Evolutionary conservation across 64 coral and sea anemone species (phyloP), one percentile per base, ranked within the genome.

Genomic region (Porites australiensis): DNA sequence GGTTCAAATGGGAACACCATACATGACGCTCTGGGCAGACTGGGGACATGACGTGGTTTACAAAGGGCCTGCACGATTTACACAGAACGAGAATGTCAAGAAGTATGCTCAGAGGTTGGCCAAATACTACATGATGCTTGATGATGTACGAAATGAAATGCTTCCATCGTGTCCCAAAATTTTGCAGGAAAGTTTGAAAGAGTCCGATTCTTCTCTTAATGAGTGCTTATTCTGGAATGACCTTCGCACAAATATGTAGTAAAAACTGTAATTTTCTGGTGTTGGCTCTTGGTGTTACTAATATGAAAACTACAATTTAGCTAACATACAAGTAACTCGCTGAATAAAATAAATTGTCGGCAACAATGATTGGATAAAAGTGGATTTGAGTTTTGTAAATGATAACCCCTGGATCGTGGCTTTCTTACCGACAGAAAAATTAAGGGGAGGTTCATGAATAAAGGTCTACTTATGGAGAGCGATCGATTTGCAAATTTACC

Each of bases 1-100:
- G 49, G 77, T 88, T 63, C 86, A 88, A 77, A 21, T 88, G 45
- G 86, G 86, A 58, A 88, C 86, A 15, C 86, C 86, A 16, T 88
- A 88, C 71, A 88, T 88, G 86, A 88, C 86, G 0, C 86, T 88
- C 18, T 88, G 86, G 86, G 86, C 86, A 76, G 86, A 75, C n/a
- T 88, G 86, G 86, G 71, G 63, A 3, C 86, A 88, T 48, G 71
- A 68, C 21, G 71, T 76, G 0, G 71, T 88, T 37, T 88, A 88
- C 50, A 88, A 88, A 48, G 86, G 86, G 4, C 86, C 86, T 75
- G 9, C 44, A 76, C 2, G 77, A 0, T 53, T 88, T 3, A 2
- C 75, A 8, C 5, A 88, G 8, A 16, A 76, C 51, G n/a, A 13
- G 4, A 44, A 77, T 59, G 86, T 75, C 44, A 50, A 23, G 27